Base-by-base conservation (phyloP, 1,140 invertebrate species). In the Tribolium madens region DNA sequence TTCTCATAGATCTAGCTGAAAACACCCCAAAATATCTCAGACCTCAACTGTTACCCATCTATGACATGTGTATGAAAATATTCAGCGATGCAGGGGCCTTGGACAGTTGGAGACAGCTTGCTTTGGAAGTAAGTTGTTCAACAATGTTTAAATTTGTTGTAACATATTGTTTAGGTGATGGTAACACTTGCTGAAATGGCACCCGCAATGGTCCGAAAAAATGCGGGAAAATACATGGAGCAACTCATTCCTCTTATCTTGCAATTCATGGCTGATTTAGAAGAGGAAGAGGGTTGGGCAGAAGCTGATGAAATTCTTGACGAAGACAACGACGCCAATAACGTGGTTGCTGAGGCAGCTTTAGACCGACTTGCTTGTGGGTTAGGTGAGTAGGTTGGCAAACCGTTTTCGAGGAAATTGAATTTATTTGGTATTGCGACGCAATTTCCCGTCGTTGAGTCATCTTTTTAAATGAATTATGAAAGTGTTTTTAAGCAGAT, bases 231-330 rank as follows among this genome's bases (percentile, higher is more conserved):
- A 84, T 96, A 96, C 78, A 91, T 99, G 71, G 89, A 91, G 33
- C 85, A 90, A 12, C 86, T 96, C 78, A 93, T 98, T 12, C 93
- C 94, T 0, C 88, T 96, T 71, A 91, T 98, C 70, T 87, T 99
- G 48, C 91, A 94, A 83, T 95, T 99, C 93, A 99, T 99, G 98
- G 96, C 97, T 7, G 97, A 99, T 83, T 87, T 99, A 46, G 97
- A 99, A 21, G 97, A 99, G 14, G 95, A 98, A 79, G 90, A 92
- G 21, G 92, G 95, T 33, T 98, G 97, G 95, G 89, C 93, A 4
- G 85, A 91, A 36, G 89, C 89, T 48, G 94, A 96, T 84, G 93
- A 95, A 80, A 90, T 95, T 33, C 88, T 91, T 48, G 93, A 96
- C 77, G 95, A 97, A 78, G 95, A 97, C 84, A 95, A 94, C 81